Evolutionary conservation across 1,140 invertebrate species (phyloP).

Genomic region (Listronotus oregonensis): DNA sequence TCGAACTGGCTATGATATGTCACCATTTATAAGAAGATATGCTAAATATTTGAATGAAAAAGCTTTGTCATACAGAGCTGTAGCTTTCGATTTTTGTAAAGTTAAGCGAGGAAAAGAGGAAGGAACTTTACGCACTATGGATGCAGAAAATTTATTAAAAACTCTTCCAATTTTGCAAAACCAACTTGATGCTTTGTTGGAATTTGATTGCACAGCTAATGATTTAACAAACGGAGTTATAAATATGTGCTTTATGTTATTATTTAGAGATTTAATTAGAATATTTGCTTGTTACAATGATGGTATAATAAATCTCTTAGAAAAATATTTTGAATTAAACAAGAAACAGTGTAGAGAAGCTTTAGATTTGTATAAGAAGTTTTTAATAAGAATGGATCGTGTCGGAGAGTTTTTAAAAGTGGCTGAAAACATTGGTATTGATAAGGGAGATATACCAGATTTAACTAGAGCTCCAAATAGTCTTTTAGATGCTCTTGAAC

Average conservation of each 20-base stretch:
- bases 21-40: slow-evolving; percentile 97
- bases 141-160: slow-evolving; percentile 95
- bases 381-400: slow-evolving; percentile 97
- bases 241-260: slow-evolving; percentile 97
- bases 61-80: slow-evolving; percentile 94
- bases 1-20: slow-evolving; percentile 96
- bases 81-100: slow-evolving; percentile 99
- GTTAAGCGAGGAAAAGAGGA: slow-evolving; percentile 98
- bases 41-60: slow-evolving; percentile 99
- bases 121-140: slow-evolving; percentile 95
- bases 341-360: slow-evolving; percentile 98
- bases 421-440: slow-evolving; percentile 96
- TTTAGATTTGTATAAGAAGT: slow-evolving; percentile 98
- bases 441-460: slow-evolving; percentile 99
- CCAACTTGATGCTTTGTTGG: slow-evolving; percentile 93
- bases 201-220: slow-evolving; percentile 97
- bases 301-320: slow-evolving; percentile 98
- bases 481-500: slow-evolving; percentile 95
- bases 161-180: slow-evolving; percentile 94
- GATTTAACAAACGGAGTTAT: slow-evolving; percentile 99
- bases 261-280: slow-evolving; percentile 97
- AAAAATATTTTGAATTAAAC: slow-evolving; percentile 99
- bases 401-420: slow-evolving; percentile 99
- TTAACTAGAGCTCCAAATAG: slow-evolving; percentile 98
- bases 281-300: slow-evolving; percentile 99